A percentile compares a stretch with the other conserved stretches of the same genome.
phyloP scores from a whole-genome alignment of 2,113 vertebrate genomes.

The Pseudopodoces humilis region DNA sequence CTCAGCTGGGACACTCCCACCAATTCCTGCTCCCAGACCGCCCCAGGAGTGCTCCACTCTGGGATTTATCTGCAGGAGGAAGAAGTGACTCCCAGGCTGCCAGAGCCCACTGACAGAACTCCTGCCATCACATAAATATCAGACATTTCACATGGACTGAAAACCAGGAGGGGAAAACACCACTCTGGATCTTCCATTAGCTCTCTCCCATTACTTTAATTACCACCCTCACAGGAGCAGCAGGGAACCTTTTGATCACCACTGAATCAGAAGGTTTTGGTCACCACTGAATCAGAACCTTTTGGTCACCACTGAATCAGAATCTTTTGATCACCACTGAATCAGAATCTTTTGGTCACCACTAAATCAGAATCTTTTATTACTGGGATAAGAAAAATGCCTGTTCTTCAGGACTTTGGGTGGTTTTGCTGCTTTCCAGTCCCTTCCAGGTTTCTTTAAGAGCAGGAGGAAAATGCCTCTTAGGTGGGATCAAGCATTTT shows the following conservation, averaged over 20 bases:
- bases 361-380: not conserved
- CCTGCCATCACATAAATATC: rapidly evolving
- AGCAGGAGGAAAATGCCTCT: not conserved
- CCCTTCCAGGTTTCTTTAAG: not conserved
- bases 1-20: rapidly evolving
- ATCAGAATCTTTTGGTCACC: rapidly evolving
- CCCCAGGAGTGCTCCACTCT: not conserved
- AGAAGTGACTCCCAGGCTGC: not conserved
- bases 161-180: not conserved
- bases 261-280: not conserved
- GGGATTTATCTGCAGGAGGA: not conserved
- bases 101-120: not conserved
- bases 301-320: too few relatives aligned
- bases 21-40: not conserved
- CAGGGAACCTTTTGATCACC: not conserved
- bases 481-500: not conserved
- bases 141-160: rapidly evolving
- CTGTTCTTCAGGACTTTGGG: rapidly evolving
- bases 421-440: not conserved
- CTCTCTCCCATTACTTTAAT: not conserved
- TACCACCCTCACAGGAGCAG: not conserved
- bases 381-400: rapidly evolving
- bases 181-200: not conserved
- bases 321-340: not conserved
- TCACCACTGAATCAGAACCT: rapidly evolving